Evolutionary conservation across 2,888 invertebrate species (phyloP), one percentile per base, ranked within the genome.

Genomic region (Rhingia campestris): DNA sequence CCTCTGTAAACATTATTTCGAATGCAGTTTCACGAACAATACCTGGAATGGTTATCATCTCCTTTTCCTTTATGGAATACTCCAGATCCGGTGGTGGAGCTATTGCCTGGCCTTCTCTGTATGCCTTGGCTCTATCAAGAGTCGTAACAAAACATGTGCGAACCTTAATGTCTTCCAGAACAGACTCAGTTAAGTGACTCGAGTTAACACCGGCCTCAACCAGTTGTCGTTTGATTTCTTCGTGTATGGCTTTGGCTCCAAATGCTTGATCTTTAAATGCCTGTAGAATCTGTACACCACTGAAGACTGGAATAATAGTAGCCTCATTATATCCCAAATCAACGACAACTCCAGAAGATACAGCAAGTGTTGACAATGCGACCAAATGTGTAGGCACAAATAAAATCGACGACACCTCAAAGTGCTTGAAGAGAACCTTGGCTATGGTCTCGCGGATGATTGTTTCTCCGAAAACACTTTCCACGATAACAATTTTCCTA

Each of bases 271-370:
- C 94, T 91, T 97, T 96, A 93, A 97, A 94, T 3, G 97, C 96
- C 88, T 94, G 94, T 51, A 99, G 92, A 77, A 98, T 93, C 47
- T 98, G 96, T 59, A 96, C 94, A 3, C 97, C 96, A 92, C 97
- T 96, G 88, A 95, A 97, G 88, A 98, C 95, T 80, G 97, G 97
- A 88, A 97, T 93, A 10, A 95, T 94, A 92, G 93, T 94, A 0
- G 96, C 95, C 91, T 99, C 99, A 51, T 93, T 92, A 88, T 96
- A 97, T 0, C 99, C 99, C 32, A 98, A 93, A 90, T 97, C 97
- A 53, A 99, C 92, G 0, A 99, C 96, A 3, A 99, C 92, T 22
- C 95, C 97, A 1, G 96, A 96, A 64, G 94, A 94, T 9, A 95
- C 92, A 63, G 97, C 98, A 86, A 98, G 93, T 0, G 97, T 95